These are phyloP conservation scores for Tadarida brasiliensis DNA, from an alignment of 2,797 vertebrate species.

Conservation along the genomic window DNA sequence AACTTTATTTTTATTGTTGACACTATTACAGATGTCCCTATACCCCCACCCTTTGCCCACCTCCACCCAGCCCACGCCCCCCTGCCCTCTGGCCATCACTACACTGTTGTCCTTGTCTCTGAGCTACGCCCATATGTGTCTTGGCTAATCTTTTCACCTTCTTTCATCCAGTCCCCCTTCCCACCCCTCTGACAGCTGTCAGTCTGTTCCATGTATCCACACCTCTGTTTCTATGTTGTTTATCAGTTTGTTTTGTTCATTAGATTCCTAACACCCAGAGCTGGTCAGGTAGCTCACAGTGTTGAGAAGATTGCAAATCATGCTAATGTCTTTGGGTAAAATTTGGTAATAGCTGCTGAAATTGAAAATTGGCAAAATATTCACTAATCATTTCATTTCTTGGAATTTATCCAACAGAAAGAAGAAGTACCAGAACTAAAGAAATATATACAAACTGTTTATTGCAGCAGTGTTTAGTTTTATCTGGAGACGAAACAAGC, in stretches of 20 bases:
- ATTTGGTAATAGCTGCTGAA: not conserved
- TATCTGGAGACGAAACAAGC: not conserved
- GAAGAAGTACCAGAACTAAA: not conserved
- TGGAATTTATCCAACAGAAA: not conserved
- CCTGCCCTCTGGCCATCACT: not conserved
- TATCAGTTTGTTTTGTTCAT: not conserved
- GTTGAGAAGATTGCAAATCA: not conserved
- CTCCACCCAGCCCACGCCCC: not conserved
- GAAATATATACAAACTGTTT: not conserved
- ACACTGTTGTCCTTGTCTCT: not conserved
- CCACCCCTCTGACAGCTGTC: not conserved
- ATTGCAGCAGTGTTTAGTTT: not conserved
- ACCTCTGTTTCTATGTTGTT: not conserved
- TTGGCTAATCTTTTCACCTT: not conserved
- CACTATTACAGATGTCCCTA: not conserved
- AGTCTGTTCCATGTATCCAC: not conserved
- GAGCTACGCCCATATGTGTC: not conserved
- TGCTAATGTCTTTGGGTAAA: not conserved
- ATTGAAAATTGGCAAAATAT: constrained; percentile 11
- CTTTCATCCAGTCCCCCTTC: not conserved
- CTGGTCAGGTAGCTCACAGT: not conserved
- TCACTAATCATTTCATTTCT: not conserved
- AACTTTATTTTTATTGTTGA: not conserved
- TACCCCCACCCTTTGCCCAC: not conserved
- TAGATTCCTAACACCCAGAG: not conserved